Conservation (phyloP, 2,888 invertebrate species). For the Capitulum mitella region DNA sequence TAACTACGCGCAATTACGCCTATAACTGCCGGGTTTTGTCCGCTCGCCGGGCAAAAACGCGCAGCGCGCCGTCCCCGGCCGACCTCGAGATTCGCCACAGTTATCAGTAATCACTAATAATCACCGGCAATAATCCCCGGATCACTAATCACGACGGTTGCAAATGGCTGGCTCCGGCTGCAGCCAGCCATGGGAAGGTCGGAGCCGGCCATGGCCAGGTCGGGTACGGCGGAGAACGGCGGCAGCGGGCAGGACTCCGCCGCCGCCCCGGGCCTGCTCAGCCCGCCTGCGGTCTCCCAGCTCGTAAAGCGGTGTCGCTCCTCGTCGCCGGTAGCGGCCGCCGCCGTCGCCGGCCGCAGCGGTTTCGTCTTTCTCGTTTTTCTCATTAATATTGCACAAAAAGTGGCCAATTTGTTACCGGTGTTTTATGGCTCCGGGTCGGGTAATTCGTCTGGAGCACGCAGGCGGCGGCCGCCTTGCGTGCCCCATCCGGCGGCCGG, state of each 20-base stretch:
- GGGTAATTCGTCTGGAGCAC: neutral
- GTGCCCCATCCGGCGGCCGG: too few relatives aligned
- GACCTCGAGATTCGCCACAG: conserved; percentile 17
- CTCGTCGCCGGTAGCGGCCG: neutral
- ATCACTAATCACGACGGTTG: conserved; percentile 1
- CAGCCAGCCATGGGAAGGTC: too few relatives aligned
- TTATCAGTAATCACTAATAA: conserved; percentile 21
- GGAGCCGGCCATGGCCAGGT: too few relatives aligned
- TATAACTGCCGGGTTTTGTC: conserved; percentile 12
- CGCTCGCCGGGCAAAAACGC: neutral
- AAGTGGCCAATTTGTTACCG: neutral
- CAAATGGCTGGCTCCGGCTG: neutral
- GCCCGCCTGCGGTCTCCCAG: neutral
- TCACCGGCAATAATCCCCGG: conserved; percentile 10
- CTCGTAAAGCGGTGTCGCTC: neutral
- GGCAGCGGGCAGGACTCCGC: neutral
- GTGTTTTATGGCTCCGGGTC: neutral
- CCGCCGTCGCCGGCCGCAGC: neutral
- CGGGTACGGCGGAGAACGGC: neutral
- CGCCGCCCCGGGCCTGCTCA: too few relatives aligned
- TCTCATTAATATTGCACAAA: conserved; percentile 21
- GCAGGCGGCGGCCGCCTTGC: neutral
- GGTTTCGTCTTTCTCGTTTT: conserved; percentile 18
- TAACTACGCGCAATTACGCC: conserved; percentile 12
- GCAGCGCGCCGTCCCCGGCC: neutral